Conservation (phyloP, 2,113 vertebrate genomes). For the Planiliza haematocheilus region DNA sequence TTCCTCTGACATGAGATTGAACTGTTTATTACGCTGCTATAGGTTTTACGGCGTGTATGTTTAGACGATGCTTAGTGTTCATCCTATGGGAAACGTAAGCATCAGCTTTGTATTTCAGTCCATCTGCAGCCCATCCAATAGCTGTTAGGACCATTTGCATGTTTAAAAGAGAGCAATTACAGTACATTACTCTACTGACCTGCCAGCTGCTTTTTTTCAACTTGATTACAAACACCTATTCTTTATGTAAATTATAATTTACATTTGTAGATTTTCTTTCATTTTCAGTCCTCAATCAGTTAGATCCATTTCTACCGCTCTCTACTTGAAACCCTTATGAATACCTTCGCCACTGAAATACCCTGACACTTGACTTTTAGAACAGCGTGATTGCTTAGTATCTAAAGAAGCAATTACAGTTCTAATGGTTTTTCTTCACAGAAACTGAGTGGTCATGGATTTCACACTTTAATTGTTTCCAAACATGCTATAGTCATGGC, state of each 20-base stretch:
- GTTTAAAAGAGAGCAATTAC: neutral
- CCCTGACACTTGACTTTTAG: neutral
- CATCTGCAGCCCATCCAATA: no score
- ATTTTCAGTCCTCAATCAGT: neutral
- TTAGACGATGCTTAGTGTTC: no score
- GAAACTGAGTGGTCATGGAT: neutral
- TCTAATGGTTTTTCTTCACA: neutral
- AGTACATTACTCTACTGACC: neutral
- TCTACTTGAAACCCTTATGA: neutral
- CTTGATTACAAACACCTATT: no score
- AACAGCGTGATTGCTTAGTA: neutral
- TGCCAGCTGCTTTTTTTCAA: neutral
- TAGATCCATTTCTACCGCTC: fast-evolving
- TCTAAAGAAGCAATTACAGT: neutral
- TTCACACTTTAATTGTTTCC: no score
- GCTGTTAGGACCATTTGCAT: neutral
- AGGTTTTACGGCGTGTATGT: no score
- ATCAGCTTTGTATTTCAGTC: no score
- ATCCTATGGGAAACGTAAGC: no score
- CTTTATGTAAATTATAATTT: neutral
- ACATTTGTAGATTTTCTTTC: neutral
- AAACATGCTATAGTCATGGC: no score
- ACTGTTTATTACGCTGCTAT: no score
- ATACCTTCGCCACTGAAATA: neutral
- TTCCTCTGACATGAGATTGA: no score